Base-by-base conservation (phyloP, 2,113 vertebrate genomes). In the Copsychus sechellarum region DNA sequence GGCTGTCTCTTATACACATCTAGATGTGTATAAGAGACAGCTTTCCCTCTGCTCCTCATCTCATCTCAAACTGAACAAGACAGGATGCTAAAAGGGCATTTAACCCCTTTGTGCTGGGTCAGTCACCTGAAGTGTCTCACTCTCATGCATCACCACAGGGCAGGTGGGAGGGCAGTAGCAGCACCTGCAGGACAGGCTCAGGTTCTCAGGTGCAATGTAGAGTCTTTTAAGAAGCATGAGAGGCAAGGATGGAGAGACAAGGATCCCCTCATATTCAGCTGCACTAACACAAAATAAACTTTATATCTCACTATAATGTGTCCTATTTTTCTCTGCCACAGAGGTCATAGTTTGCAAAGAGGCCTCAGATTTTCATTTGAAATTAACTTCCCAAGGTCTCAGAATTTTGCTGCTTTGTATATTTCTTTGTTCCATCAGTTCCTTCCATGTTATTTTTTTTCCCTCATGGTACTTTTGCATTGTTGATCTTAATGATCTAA, bases 111-210 rank as follows among this genome's bases (percentile, higher is more conserved):
- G 26, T 76, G 42, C 53, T 48, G 24, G 12, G n/a, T 54, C 4
- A 0, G 38, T 2, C 64, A 18, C 38, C 34, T 36, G 33, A 56
- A 24, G 20, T 14, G 4, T 50, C 72, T 50, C 72, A 51, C 47
- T 2, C 1, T 29, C 47, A 14, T 3, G 17, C 16, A 31, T 42
- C 5, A 1, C 51, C 2, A 3, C 34, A 22, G 40, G 66, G 34
- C 20, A 12, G 40, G 25, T 56, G 60, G 38, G 58, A 78, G 26
- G 51, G 64, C 58, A 76, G 72, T 18, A 69, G 84, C 43, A 50
- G 36, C 50, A 78, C 33, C 60, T 42, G 29, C 0, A 2, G n/a
- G 23, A 57, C 2, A 1, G 36, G 13, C 56, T 72, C n/a, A 20
- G 29, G 36, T 50, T 74, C 36, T 73, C 4, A 1, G 34, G 17